Base-by-base conservation (phyloP, 2,113 vertebrate genomes). In the Castor canadensis region DNA sequence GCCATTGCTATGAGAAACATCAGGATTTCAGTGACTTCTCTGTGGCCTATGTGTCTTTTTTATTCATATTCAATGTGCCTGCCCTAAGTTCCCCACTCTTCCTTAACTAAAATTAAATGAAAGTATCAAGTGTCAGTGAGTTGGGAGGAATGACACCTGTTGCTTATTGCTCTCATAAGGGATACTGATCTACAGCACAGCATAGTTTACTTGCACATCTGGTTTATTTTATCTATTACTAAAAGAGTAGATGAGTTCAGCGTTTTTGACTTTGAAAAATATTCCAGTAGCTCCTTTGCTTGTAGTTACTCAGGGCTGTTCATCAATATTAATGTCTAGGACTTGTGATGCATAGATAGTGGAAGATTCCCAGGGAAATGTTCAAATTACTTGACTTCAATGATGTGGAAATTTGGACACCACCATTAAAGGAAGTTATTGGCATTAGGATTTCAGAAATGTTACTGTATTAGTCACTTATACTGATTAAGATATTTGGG, bases 101-200 rank as follows among this genome's bases (percentile, higher is more conserved):
- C 12, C 32, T 93, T 92, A 96, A 91, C 95, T 96, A 90, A 95
- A 96, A 90, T 93, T 95, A 76, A 80, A 95, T 96, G 52, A 95
- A 92, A 90, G 40, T 75, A 66, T 88, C 85, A 91, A 95, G 24
- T 75, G 69, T 49, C 35, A 9, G 35, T 85, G 38, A 62, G 8
- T 47, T 89, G 43, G 49, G 71, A 58, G 91, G 43, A 93, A 77
- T 49, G 56, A 80, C 12, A 81, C 32, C 49, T 75, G 77, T 43
- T 85, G 54, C n/a, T 90, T 38, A 13, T 71, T 45, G 22, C 16
- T 93, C 9, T 80, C 30, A n/a, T 77, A 43, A 12, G 16, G 49
- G 49, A 28, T 15, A 40, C 26, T 45, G 38, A 80, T 47, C 24
- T 38, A 49, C 45, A 72, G 28, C 24, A 38, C n/a, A 62, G 73